Evolutionary conservation across 2,888 invertebrate genomes (phyloP), one percentile per base, ranked within the genome.

Genomic region (Lochmaea crataegi): DNA sequence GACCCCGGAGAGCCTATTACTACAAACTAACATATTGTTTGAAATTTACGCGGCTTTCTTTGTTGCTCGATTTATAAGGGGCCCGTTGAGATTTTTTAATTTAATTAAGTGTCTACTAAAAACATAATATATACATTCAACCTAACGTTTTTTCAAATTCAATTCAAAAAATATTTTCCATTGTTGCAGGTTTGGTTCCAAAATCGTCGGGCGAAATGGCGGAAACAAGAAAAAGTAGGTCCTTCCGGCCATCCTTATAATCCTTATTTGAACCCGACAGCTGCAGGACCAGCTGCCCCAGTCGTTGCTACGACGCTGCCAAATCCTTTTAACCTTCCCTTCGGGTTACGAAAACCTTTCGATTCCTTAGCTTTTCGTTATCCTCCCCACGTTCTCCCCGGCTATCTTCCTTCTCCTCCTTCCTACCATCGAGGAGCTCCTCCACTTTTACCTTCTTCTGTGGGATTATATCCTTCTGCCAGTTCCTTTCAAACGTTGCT

Each of bases 181-280:
- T 80, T 85, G 82, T 90, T 89, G 0, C 91, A 96, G 96, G 96
- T 96, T 6, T 96, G 96, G 96, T 96, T 96, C 87, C 96, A 96
- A 89, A 96, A 96, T 86, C 91, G 96, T 1, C 90, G 96, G 56
- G 96, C 96, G 63, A 96, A 96, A 88, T 96, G 96, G 96, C 90
- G 96, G 56, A 96, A 96, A 84, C 96, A 96, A 84, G 96, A 96
- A 87, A 96, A 96, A 87, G 96, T 96, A 72, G 96, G 96, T 0
- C 96, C 96, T 0, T 94, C 95, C 83, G 95, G 91, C 2, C 96
- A 96, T 86, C 96, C 96, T 0, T 96, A 96, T 90, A 95, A 94
- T 85, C 95, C 95, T 1, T 96, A 95, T 87, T 85, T 94, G 77
- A 90, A 92, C 65, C 91, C 92, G 61, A 90, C 89, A n/a, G 88